Percentiles rank a stretch among this genome's conserved stretches.
These are phyloP conservation scores for Chelonoidis abingdonii DNA, from an alignment of 2,113 vertebrate species.

Conservation along the genomic window DNA sequence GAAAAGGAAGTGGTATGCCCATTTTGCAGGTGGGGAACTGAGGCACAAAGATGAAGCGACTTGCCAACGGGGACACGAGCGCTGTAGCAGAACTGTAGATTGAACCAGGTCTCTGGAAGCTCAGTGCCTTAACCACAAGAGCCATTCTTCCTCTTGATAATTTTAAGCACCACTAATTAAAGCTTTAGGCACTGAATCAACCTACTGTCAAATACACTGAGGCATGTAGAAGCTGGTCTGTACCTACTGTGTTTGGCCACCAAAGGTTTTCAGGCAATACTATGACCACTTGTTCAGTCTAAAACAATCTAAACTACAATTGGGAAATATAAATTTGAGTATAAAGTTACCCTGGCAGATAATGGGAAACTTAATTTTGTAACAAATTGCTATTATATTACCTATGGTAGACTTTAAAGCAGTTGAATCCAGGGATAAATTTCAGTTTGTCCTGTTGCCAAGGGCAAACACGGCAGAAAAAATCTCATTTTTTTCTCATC, in stretches of 20 bases:
- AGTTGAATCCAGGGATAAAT: not conserved
- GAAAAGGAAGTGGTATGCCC: not conserved
- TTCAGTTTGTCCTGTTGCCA: rapidly evolving
- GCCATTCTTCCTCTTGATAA: not conserved
- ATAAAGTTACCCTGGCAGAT: not conserved
- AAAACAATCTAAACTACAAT: not conserved
- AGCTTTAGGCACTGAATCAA: not conserved
- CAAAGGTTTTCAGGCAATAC: not conserved
- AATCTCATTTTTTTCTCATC: not conserved
- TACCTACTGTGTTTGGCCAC: not conserved
- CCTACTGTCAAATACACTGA: not conserved
- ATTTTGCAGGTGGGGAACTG: not conserved
- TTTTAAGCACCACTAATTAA: not conserved
- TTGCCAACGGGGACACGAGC: not conserved
- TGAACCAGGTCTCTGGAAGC: not conserved
- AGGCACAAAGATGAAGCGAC: not conserved
- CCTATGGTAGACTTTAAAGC: not conserved
- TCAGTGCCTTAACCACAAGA: not conserved
- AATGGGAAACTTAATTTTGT: not conserved
- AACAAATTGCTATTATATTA: not conserved
- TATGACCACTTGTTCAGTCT: not conserved
- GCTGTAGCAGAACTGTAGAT: not conserved
- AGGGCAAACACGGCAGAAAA: not conserved
- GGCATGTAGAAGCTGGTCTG: not conserved
- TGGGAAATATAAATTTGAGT: not conserved